phyloP scores from a whole-genome alignment of 2,888 invertebrate species.

The Diabrotica balteata region DNA sequence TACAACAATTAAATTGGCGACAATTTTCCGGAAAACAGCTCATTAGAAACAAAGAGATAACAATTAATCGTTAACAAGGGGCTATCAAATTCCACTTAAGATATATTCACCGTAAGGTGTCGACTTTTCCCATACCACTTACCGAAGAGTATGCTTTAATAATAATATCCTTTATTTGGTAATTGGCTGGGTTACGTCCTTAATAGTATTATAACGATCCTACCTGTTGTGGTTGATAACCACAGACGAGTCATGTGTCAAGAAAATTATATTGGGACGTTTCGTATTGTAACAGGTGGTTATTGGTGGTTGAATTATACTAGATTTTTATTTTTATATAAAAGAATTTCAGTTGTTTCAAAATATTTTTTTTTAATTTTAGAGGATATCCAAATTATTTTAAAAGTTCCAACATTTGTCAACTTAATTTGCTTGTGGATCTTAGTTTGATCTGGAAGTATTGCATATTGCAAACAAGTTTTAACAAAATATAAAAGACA shows the following conservation, averaged over 20 bases:
- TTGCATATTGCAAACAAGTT: no score
- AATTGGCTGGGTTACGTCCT: conserved; percentile 44
- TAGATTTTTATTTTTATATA: no score
- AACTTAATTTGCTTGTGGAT: no score
- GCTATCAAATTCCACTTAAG: conserved; percentile 11
- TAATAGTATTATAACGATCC: conserved; percentile 37
- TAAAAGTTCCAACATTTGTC: no score
- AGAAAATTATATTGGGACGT: conserved; percentile 23
- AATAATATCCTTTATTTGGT: conserved; percentile 45
- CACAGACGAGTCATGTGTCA: conserved; percentile 32
- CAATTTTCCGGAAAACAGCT: neutral
- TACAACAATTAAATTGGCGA: no score
- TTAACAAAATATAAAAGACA: no score
- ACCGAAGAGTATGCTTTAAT: conserved; percentile 30
- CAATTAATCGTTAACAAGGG: neutral
- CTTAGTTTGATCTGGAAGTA: no score
- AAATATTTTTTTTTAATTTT: no score
- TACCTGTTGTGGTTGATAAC: conserved; percentile 33
- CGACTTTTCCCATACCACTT: conserved; percentile 41
- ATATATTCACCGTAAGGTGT: conserved; percentile 23
- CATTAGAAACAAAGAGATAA: neutral
- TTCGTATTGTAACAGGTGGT: conserved; percentile 9
- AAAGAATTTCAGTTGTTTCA: no score
- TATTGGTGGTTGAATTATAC: neutral
- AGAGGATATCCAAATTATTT: no score